phyloP scores from a whole-genome alignment of 2,888 invertebrate species.

The Fragum fragum region DNA sequence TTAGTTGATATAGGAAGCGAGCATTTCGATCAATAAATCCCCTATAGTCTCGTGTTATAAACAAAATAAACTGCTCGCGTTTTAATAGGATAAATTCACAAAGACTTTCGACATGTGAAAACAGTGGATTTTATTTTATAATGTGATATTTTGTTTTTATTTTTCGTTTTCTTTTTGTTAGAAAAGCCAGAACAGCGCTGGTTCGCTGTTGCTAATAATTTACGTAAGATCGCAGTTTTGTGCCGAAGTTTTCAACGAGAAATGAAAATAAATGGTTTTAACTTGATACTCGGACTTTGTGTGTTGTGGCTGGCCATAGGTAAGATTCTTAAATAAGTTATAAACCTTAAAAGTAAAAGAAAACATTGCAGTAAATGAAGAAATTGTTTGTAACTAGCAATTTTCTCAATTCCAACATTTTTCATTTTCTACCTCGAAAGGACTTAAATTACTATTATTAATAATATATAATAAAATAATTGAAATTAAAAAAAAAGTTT shows the following conservation, averaged over 20 bases:
- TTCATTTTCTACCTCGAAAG: no score
- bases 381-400: no score
- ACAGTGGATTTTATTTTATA: not conserved
- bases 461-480: no score
- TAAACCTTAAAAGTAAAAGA: no score
- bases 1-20: not conserved
- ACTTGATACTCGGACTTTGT: conserved; percentile 29
- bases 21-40: conserved; percentile 23
- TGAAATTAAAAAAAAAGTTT: no score
- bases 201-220: conserved; percentile 53
- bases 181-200: conserved; percentile 46
- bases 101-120: conserved; percentile 21
- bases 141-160: conserved; percentile 13
- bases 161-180: conserved; percentile 20
- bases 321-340: no score
- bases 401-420: no score
- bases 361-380: no score
- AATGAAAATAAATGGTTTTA: conserved; percentile 34
- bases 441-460: no score
- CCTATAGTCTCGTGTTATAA: conserved; percentile 16
- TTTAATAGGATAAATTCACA: not conserved
- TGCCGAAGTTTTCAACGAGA: not conserved
- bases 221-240: conserved; percentile 18
- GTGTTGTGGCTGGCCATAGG: conserved; percentile 40
- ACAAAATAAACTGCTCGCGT: not conserved